A percentile compares a stretch with the other conserved stretches of the same genome.
These are phyloP conservation scores for Pimephales promelas DNA, from an alignment of 2,113 vertebrate species.

Conservation along the genomic window DNA sequence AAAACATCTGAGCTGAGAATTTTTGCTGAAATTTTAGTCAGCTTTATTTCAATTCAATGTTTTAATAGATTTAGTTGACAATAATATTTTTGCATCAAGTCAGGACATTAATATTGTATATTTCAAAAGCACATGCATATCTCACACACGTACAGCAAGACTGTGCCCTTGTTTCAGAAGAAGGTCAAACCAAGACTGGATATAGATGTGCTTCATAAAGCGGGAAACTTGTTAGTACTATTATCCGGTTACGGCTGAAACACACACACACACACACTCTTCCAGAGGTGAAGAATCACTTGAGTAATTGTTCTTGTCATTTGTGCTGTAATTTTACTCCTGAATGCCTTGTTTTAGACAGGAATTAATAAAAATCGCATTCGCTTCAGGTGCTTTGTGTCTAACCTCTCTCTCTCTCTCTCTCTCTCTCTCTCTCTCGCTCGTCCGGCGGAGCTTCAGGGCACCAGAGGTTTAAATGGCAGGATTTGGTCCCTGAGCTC, in stretches of 20 bases:
- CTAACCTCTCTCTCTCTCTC: constrained; percentile 64
- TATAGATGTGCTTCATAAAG: constrained; percentile 64
- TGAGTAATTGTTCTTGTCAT: constrained; percentile 77
- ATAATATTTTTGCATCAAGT: not conserved
- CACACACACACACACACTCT: constrained; percentile 33
- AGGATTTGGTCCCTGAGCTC: constrained; percentile 93
- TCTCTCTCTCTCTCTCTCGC: constrained; percentile 65
- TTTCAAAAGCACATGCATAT: not conserved
- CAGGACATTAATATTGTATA: not conserved
- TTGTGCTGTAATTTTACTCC: constrained; percentile 79
- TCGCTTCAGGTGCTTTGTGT: constrained; percentile 86
- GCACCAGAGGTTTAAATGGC: constrained; percentile 92
- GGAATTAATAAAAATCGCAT: constrained; percentile 92
- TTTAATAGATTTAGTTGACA: too few species aligned
- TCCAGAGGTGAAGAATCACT: constrained; percentile 74
- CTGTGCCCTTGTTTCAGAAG: constrained; percentile 59
- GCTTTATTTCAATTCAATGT: too few species aligned
- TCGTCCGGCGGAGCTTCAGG: constrained; percentile 85
- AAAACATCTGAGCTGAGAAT: not conserved
- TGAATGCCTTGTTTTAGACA: constrained; percentile 89
- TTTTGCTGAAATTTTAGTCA: not conserved
- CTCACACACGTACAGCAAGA: not conserved
- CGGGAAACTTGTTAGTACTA: constrained; percentile 66
- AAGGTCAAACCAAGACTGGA: constrained; percentile 63
- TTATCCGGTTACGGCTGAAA: constrained; percentile 69